Conservation (phyloP, 2,113 vertebrate genomes). For the Platycercus adscitus region DNA sequence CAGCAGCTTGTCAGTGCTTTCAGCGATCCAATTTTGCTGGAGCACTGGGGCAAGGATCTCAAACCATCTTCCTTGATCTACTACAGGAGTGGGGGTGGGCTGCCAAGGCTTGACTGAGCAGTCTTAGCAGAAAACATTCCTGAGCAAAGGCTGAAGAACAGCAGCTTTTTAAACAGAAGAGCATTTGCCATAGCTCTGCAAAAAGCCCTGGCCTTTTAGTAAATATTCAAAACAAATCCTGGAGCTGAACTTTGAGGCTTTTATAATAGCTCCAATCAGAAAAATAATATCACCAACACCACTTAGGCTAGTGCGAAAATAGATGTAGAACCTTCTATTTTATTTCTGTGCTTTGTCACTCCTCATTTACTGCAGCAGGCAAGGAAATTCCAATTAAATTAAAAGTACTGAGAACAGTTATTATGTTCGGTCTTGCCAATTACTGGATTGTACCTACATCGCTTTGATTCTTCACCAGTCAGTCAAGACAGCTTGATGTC, state of each 20-base stretch:
- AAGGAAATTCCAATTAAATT: constrained; percentile 69
- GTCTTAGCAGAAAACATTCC: background rate
- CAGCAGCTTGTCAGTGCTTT: constrained; percentile 6
- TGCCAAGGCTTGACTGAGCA: background rate
- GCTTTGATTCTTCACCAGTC: constrained; percentile 62
- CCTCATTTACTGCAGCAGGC: constrained; percentile 61
- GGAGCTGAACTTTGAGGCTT: constrained; percentile 42
- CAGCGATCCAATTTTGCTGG: background rate
- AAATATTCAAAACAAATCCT: constrained; percentile 61
- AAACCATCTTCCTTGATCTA: background rate
- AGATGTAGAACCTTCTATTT: constrained; percentile 59
- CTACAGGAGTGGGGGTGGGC: background rate
- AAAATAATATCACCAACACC: constrained; percentile 36
- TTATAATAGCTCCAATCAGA: constrained; percentile 15
- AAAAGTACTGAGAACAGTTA: constrained; percentile 64
- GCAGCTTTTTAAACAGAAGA: background rate
- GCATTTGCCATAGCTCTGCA: background rate
- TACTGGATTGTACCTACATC: constrained; percentile 52
- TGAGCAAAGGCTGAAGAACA: constrained; percentile 13
- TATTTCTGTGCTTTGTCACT: constrained; percentile 59
- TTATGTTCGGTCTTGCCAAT: constrained; percentile 66
- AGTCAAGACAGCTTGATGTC: constrained; percentile 71
- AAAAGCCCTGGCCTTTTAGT: background rate
- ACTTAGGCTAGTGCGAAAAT: constrained; percentile 35
- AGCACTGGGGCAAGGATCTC: background rate